These are phyloP conservation scores for Pomatorhinus ruficollis DNA, from an alignment of 2,113 vertebrate genomes.

Conservation along the genomic window DNA sequence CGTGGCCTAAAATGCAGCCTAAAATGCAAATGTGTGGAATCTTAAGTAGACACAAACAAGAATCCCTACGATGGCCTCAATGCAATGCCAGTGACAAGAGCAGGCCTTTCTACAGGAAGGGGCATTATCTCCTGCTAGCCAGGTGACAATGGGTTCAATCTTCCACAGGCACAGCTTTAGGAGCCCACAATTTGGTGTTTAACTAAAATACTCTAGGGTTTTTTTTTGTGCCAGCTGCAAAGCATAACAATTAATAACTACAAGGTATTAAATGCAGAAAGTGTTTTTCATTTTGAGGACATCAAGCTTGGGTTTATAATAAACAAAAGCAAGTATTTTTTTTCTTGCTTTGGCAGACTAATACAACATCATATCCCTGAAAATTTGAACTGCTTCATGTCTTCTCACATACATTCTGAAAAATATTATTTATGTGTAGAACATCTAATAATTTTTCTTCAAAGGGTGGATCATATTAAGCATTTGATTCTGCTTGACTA, in stretches of 20 bases:
- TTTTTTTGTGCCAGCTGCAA: not conserved
- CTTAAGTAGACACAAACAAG: not conserved
- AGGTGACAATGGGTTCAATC: not conserved
- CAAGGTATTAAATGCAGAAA: not conserved
- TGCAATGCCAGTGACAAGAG: not conserved
- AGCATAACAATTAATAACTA: not conserved
- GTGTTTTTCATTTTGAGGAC: not conserved
- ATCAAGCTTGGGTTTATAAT: not conserved
- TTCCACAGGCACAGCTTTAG: not conserved
- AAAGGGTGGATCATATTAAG: not conserved
- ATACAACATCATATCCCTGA: not conserved
- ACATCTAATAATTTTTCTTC: not conserved
- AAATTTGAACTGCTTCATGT: not conserved
- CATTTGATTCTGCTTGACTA: not conserved
- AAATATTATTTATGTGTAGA: not conserved
- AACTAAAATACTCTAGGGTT: not conserved
- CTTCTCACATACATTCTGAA: not conserved
- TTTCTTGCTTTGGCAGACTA: not conserved
- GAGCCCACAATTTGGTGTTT: not conserved
- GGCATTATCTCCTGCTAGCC: not conserved
- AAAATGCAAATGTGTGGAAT: not conserved
- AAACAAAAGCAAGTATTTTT: not conserved
- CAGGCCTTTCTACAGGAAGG: not conserved
- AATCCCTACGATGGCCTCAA: not conserved
- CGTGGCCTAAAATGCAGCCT: not conserved